Evolutionary conservation across 1,140 invertebrate genomes (phyloP).

Genomic region (Leptoteleia sp.): DNA sequence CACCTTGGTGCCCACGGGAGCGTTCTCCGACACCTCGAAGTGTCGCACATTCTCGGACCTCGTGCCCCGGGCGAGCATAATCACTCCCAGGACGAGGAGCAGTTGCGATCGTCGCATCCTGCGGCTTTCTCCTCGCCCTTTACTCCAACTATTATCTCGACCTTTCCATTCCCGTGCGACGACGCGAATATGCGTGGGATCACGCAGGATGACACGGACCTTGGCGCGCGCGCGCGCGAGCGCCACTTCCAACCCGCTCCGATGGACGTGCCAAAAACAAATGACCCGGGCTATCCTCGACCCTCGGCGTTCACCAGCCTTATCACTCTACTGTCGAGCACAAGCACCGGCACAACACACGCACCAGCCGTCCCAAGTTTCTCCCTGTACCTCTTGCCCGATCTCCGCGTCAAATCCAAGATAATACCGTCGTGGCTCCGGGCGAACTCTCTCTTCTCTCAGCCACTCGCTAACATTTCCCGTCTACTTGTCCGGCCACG

Average conservation of each 20-base stretch:
- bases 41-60: slow-evolving; percentile 87
- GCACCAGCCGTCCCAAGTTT: slow-evolving; percentile 13
- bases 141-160: slow-evolving; percentile 73
- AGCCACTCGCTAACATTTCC: slow-evolving; percentile 8
- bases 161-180: slow-evolving; percentile 71
- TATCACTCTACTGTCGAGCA: slow-evolving; percentile 34
- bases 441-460: slow-evolving; percentile 45
- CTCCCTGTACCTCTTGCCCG: slow-evolving; percentile 19
- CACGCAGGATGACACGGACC: slow-evolving; percentile 20
- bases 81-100: slow-evolving; percentile 75
- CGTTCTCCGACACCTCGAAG: slow-evolving; percentile 93
- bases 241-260: too few species aligned
- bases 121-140: slow-evolving; percentile 70
- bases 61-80: slow-evolving; percentile 69
- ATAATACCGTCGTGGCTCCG: slow-evolving; percentile 30
- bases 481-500: slow-evolving; percentile 7
- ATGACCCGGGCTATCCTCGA: too few species aligned
- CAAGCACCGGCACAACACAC: slow-evolving; percentile 22
- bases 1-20: slow-evolving; percentile 91
- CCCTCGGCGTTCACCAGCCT: background rate
- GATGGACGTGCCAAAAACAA: too few species aligned
- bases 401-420: slow-evolving; percentile 40
- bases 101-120: slow-evolving; percentile 76
- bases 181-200: slow-evolving; percentile 55
- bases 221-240: background rate